These are phyloP conservation scores for Platypus cylindrus DNA, from an alignment of 2,888 invertebrate genomes.

Conservation along the genomic window DNA sequence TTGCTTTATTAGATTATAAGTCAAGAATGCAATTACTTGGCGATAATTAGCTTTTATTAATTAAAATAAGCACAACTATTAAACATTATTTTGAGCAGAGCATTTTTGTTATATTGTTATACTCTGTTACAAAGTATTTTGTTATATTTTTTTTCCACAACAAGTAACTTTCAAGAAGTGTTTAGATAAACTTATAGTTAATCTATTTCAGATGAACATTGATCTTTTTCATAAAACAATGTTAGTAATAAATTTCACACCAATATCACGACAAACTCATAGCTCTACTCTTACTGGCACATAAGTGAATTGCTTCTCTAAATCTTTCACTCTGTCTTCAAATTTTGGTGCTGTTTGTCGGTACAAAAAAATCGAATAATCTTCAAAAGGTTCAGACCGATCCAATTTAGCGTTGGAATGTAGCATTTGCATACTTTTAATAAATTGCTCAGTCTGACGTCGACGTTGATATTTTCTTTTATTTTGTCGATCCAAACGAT, in stretches of 20 bases:
- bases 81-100: too few species aligned
- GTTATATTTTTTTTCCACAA: too few species aligned
- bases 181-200: too few species aligned
- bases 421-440: constrained; percentile 75
- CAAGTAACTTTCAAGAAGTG: too few species aligned
- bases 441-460: constrained; percentile 68
- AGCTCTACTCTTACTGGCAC: constrained; percentile 56
- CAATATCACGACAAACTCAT: not conserved
- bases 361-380: constrained; percentile 76
- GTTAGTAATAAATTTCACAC: not conserved
- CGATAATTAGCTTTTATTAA: not conserved
- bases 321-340: constrained; percentile 69
- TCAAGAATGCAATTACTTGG: not conserved
- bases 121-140: too few species aligned
- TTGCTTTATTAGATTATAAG: not conserved
- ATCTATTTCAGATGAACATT: too few species aligned
- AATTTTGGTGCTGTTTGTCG: constrained; percentile 75
- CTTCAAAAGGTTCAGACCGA: constrained; percentile 56
- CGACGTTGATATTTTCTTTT: constrained; percentile 56
- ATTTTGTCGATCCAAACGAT: constrained; percentile 49
- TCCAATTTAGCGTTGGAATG: constrained; percentile 60
- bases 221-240: not conserved
- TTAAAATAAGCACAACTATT: not conserved
- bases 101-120: too few species aligned
- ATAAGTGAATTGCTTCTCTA: constrained; percentile 61